Evolutionary conservation across 1,140 invertebrate species (phyloP).

Genomic region (Semibalanus balanoides): DNA sequence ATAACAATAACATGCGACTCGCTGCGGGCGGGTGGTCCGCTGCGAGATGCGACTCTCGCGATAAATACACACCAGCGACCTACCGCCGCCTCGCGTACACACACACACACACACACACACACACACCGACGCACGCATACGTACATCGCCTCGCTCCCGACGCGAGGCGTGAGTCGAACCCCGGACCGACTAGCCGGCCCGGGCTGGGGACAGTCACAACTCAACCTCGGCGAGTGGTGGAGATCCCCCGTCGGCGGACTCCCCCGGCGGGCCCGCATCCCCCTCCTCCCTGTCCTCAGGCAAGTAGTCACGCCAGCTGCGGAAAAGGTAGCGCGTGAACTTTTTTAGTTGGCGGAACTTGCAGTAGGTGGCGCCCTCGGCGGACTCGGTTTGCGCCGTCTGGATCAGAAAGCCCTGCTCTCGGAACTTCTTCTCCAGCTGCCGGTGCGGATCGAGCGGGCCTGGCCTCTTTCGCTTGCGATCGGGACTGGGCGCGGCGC

Average conservation of each 20-base stretch:
- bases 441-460: conserved; percentile 25
- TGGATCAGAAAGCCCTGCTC: conserved; percentile 84
- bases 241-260: background rate
- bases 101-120: background rate
- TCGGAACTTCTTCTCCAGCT: conserved; percentile 78
- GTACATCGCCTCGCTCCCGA: too few species aligned
- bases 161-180: too few species aligned
- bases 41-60: background rate
- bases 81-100: background rate
- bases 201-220: background rate
- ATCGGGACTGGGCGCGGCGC: background rate
- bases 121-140: background rate
- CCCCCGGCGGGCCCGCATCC: background rate
- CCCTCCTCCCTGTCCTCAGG: conserved; percentile 38
- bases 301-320: conserved; percentile 84
- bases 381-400: conserved; percentile 78
- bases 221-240: background rate
- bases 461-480: conserved; percentile 11
- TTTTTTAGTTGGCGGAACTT: conserved; percentile 81
- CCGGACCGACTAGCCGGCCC: background rate
- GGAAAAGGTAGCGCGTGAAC: conserved; percentile 77
- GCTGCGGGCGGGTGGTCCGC: background rate
- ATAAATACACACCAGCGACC: background rate
- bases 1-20: background rate
- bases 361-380: conserved; percentile 81